These are phyloP conservation scores for Stegana nigrithorax DNA, from an alignment of 2,888 invertebrate genomes.

Conservation along the genomic window DNA sequence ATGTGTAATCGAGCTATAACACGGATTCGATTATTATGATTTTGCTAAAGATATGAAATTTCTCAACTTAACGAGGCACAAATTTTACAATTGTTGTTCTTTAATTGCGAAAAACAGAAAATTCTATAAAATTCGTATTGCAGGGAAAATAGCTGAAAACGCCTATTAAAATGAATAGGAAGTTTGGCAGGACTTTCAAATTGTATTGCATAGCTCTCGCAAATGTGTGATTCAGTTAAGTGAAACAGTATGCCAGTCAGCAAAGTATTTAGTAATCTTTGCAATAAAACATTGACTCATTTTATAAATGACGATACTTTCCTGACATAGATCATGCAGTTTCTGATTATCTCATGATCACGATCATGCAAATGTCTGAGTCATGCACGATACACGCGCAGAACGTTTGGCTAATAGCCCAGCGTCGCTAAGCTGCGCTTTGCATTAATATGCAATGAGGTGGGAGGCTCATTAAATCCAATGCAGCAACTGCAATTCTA, in stretches of 20 bases:
- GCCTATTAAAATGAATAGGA: too few relatives aligned
- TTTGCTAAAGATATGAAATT: too few relatives aligned
- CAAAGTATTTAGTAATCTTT: not conserved
- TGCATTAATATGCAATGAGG: not conserved
- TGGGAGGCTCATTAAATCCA: not conserved
- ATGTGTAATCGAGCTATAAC: too few relatives aligned
- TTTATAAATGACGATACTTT: not conserved
- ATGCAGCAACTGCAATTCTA: not conserved
- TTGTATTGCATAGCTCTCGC: not conserved
- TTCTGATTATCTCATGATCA: not conserved
- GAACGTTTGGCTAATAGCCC: too few relatives aligned
- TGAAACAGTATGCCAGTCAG: not conserved
- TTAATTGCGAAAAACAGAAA: too few relatives aligned
- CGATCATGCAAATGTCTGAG: not conserved
- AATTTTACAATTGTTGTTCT: too few relatives aligned
- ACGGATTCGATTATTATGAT: too few relatives aligned
- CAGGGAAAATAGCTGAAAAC: too few relatives aligned
- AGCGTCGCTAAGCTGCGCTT: too few relatives aligned
- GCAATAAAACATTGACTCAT: not conserved
- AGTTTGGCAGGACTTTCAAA: not conserved
- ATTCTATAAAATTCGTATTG: too few relatives aligned
- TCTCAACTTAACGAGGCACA: too few relatives aligned
- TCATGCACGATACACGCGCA: too few relatives aligned
- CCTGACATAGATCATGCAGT: not conserved
- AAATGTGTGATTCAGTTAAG: not conserved